Evolutionary conservation across 2,797 vertebrate species (phyloP).

Genomic region (Anableps anableps): DNA sequence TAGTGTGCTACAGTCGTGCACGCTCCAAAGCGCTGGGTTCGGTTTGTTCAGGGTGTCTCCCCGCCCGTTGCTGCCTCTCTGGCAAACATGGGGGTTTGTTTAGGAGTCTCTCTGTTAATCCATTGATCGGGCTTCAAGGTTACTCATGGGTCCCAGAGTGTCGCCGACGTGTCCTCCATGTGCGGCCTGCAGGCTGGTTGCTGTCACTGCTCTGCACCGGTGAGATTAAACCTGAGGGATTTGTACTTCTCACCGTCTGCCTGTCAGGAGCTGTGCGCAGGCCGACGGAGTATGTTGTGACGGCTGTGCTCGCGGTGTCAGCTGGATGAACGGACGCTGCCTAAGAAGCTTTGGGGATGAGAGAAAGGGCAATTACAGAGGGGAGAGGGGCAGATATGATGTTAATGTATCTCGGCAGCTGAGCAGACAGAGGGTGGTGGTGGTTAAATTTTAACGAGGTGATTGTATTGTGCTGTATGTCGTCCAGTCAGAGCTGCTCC

Average conservation of each 20-base stretch:
- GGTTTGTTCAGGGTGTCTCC: conserved; percentile 52
- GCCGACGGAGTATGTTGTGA: conserved; percentile 70
- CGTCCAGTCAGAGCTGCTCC: conserved; percentile 51
- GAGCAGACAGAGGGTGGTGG: conserved; percentile 46
- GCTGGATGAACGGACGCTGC: conserved; percentile 52
- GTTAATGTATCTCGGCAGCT: conserved; percentile 61
- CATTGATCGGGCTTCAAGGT: conserved; percentile 51
- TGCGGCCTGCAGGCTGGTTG: conserved; percentile 43
- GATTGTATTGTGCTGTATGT: conserved; percentile 54
- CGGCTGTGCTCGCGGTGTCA: conserved; percentile 59
- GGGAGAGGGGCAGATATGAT: conserved; percentile 34
- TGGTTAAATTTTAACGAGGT: conserved; percentile 71
- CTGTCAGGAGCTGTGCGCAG: conserved; percentile 51
- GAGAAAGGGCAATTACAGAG: conserved; percentile 35
- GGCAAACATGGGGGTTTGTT: conserved; percentile 63
- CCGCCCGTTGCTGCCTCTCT: conserved; percentile 26
- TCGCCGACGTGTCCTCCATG: conserved; percentile 31
- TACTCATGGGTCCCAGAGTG: conserved; percentile 14
- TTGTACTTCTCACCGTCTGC: conserved; percentile 64
- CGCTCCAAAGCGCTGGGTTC: conserved; percentile 43
- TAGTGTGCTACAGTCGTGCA: conserved; percentile 42
- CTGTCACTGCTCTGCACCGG: conserved; percentile 36
- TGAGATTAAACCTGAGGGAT: conserved; percentile 69
- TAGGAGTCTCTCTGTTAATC: conserved; percentile 52
- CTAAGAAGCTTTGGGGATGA: conserved; percentile 61